phyloP scores from a whole-genome alignment of 2,888 invertebrate genomes.

The Strigamia transsilvanica region DNA sequence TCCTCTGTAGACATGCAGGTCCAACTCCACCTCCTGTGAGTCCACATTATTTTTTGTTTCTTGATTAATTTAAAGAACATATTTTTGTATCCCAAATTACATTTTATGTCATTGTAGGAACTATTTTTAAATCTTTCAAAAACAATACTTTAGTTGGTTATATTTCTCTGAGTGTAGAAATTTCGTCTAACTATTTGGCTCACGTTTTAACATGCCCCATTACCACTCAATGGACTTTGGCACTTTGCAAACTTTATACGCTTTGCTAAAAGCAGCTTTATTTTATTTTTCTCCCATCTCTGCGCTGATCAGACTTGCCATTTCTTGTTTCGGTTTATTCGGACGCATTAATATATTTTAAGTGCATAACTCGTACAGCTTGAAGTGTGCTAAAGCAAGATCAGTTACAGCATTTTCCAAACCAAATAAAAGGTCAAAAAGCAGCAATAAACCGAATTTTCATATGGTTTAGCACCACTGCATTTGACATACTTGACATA shows the following conservation, averaged over 20 bases:
- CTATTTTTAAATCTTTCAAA: background rate
- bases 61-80: no score
- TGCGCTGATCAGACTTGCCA: background rate
- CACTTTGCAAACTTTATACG: background rate
- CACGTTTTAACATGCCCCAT: background rate
- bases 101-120: no score
- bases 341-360: background rate
- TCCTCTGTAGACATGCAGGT: no score
- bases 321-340: background rate
- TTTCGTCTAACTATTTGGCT: background rate
- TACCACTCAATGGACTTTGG: constrained; percentile 3
- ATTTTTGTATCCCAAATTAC: no score
- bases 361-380: no score
- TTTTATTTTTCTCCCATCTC: background rate
- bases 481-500: background rate
- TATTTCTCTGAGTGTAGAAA: background rate
- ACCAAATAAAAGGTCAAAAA: background rate
- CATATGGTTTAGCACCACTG: background rate
- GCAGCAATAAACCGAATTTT: background rate
- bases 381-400: no score
- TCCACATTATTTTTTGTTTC: no score
- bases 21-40: no score
- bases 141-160: background rate
- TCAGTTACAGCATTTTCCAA: background rate
- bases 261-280: background rate